A percentile compares a stretch with the other conserved stretches of the same genome.
These are phyloP conservation scores for Nasonia longicornis DNA, from an alignment of 1,140 invertebrate species.

Conservation along the genomic window DNA sequence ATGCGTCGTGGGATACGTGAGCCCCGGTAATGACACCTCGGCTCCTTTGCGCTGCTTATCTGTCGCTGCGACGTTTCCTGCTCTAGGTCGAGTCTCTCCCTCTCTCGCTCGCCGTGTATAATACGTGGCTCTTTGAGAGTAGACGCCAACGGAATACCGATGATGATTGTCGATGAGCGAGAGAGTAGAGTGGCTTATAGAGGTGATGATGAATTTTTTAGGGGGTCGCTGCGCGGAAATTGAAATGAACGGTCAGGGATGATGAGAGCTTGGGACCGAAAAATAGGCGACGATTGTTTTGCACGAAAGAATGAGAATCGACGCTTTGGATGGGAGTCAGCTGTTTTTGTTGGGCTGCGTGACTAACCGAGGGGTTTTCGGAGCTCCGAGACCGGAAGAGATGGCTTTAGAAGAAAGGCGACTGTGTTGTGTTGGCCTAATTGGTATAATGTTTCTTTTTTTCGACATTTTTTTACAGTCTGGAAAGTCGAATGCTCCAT, in stretches of 20 bases:
- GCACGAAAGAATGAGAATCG: not conserved
- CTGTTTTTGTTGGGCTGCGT: not conserved
- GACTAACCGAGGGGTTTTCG: not conserved
- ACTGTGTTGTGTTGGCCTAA: not conserved
- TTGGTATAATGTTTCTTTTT: no score
- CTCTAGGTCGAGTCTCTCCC: not conserved
- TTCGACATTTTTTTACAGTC: no score
- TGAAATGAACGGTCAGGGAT: no score
- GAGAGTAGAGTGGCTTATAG: not conserved
- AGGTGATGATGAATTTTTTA: not conserved
- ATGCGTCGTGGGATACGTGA: slow-evolving; percentile 41
- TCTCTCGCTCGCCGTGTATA: not conserved
- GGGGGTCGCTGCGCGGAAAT: no score
- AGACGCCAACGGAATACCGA: not conserved
- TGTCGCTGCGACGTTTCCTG: not conserved
- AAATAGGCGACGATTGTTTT: not conserved
- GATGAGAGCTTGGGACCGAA: no score
- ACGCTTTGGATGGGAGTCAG: not conserved
- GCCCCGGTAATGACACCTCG: slow-evolving; percentile 42
- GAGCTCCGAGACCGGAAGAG: not conserved
- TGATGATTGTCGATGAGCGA: not conserved
- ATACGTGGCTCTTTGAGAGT: not conserved
- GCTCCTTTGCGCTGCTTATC: slow-evolving; percentile 17
- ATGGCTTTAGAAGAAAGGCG: not conserved
- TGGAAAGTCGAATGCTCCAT: no score